Evolutionary conservation across 2,113 vertebrate genomes (phyloP).

Genomic region (Rattus norvegicus): DNA sequence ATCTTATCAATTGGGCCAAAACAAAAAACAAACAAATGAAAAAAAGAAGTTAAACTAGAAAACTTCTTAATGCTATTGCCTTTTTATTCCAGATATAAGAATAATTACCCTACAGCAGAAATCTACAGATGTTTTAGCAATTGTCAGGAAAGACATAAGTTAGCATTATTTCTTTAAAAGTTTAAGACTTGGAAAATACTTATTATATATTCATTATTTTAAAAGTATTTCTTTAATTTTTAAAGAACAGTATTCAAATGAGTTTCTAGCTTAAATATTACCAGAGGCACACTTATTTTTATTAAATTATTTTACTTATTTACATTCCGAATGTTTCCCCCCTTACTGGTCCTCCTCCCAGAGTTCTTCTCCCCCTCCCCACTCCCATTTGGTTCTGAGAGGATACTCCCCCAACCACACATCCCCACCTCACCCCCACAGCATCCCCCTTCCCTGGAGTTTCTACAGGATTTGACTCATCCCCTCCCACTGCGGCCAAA

Average conservation of each 20-base stretch:
- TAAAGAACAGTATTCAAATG: not conserved
- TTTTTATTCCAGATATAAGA: not conserved
- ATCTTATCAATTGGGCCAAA: no score
- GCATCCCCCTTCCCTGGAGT: no score
- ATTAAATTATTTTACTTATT: no score
- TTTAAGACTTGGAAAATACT: not conserved
- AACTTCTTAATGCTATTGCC: not conserved
- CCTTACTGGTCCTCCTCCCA: no score
- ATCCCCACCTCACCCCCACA: no score
- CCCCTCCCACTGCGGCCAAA: no score
- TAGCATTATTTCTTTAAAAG: not conserved
- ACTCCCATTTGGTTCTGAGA: no score
- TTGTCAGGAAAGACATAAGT: not conserved
- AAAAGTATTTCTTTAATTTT: not conserved
- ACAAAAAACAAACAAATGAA: not conserved
- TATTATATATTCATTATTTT: not conserved
- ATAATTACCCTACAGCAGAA: not conserved
- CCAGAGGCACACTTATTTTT: not conserved
- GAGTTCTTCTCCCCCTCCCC: no score
- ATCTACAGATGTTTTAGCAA: not conserved
- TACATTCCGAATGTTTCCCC: no score
- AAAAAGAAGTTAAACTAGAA: not conserved
- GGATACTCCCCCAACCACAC: no score
- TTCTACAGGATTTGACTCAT: no score
- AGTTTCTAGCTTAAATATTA: constrained; percentile 11